Conservation (phyloP, 2,113 vertebrate genomes). For the Silurus glanis region DNA sequence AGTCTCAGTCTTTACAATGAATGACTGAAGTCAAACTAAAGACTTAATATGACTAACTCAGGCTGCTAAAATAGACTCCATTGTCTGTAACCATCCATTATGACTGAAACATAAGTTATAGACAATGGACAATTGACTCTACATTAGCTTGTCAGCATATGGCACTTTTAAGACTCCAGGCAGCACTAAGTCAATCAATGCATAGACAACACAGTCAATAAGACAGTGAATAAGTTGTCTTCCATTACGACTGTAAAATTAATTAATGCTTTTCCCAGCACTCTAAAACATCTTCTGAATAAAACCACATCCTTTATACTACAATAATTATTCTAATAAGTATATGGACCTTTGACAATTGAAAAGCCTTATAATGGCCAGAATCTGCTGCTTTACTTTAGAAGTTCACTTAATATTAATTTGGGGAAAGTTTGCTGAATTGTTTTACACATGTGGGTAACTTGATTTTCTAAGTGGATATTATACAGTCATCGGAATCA, state of each 20-base stretch:
- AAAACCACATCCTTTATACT: neutral
- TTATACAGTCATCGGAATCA: too few relatives aligned
- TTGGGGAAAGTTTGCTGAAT: neutral
- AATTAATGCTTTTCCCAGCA: slow-evolving; percentile 5
- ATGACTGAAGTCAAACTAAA: neutral
- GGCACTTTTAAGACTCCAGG: neutral
- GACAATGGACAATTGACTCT: slow-evolving; percentile 7
- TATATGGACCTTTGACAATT: neutral
- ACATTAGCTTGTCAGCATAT: slow-evolving; percentile 26
- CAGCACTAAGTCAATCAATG: slow-evolving; percentile 12
- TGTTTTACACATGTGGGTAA: neutral
- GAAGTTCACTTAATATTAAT: neutral
- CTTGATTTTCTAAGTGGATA: neutral
- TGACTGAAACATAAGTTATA: slow-evolving; percentile 2
- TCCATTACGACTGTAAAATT: slow-evolving; percentile 2
- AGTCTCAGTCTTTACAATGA: neutral
- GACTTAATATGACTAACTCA: slow-evolving; percentile 6
- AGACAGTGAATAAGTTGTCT: slow-evolving; percentile 1
- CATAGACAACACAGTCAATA: slow-evolving; percentile 4
- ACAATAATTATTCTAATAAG: neutral
- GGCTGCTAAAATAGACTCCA: neutral
- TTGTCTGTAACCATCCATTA: slow-evolving; percentile 13
- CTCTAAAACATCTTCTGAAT: slow-evolving; percentile 3
- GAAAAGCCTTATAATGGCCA: neutral
- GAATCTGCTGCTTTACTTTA: neutral